Base-by-base conservation (phyloP, 2,888 invertebrate genomes). In the Drosophila lacicola region DNA sequence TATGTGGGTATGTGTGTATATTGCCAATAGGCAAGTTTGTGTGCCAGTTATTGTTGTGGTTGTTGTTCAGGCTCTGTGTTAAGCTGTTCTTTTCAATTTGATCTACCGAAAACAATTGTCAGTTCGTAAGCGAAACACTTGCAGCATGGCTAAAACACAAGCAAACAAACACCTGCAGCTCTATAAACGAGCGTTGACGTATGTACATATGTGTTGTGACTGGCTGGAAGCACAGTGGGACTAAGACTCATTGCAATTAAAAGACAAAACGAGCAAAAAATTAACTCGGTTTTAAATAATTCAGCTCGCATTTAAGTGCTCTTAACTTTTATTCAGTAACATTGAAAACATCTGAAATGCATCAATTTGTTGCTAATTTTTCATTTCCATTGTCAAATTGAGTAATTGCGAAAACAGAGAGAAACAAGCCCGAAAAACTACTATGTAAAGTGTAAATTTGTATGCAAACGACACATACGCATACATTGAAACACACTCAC, bases 371-470 rank as follows among this genome's bases (percentile, higher is more conserved):
- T 47, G 29, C 53, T 64, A 41, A 51, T 62, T 74, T 44, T 47
- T 68, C 45, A 53, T 50, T 57, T 64, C 63, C 74, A 66, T 74
- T 81, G 77, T 74, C 53, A 60, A 78, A 85, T 75, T 80, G 70
- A 66, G 57, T 75, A 83, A 80, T 86, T 78, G 78, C 63, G 50
- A 42, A 58, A 44, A 71, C 68, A 33, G 4, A 42, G 14, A 76
- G 51, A 50, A 29, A 78, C 61, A 62, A 49, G 42, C 17, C 14
- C 49, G 29, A 47, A 39, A 36, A n/a, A 65, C 51, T 54, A 68
- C 63, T 67, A 76, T 64, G 66, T 71, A 80, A 82, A 73, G 82
- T 82, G 84, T 82, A 78, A 82, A 84, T 78, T 87, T 72, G 71
- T 78, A 80, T 84, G 80, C 76, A 80, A 76, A 79, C 76, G 69